Evolutionary conservation across 1,140 invertebrate species (phyloP), one percentile per base, ranked within the genome.

Genomic region (Macrosteles quadrilineatus): DNA sequence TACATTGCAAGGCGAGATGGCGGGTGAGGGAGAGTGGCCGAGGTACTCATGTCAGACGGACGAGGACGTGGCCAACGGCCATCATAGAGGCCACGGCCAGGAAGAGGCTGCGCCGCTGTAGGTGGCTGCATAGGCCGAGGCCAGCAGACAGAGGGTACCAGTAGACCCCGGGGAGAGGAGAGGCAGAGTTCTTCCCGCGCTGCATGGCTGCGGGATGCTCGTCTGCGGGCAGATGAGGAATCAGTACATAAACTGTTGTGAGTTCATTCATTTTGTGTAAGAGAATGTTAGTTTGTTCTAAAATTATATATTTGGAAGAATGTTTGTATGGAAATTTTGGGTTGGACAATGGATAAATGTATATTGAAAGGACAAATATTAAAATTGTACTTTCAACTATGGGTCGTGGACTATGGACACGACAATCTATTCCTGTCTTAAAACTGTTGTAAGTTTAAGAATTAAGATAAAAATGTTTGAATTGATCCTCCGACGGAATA

Each of bases 121-220:
- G 79, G 77, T 74, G 83, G 32, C 81, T 77, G 17, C 79, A 78
- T 17, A 85, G 75, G 0, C 82, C 82, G 4, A 84, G 76, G 6
- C 80, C 83, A 63, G 82, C 81, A 0, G 82, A 83, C 17, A 85
- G 73, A 66, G 83, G 83, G 11, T 80, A 79, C 82, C 83, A 83
- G 75, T 77, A 78, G 9, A 78, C 63, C 23, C 80, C 81, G n/a
- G 82, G 82, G 63, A 84, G 82, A 3, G 81, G 82, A 0, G 81
- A 83, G 30, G 83, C 83, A 53, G 80, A 81, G 75, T 83, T 85
- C 73, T 84, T 84, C 1, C 83, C 83, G 63, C 83, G 78, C 76
- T 84, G 83, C 82, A 84, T 85, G 9, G 83, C 83, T 9, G 83
- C 83, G 63, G 83, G 83, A 77, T 84, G 82, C 73, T 85, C 83